These are phyloP conservation scores for Sylvilagus bachmani DNA, from an alignment of 2,113 vertebrate genomes.

Conservation along the genomic window DNA sequence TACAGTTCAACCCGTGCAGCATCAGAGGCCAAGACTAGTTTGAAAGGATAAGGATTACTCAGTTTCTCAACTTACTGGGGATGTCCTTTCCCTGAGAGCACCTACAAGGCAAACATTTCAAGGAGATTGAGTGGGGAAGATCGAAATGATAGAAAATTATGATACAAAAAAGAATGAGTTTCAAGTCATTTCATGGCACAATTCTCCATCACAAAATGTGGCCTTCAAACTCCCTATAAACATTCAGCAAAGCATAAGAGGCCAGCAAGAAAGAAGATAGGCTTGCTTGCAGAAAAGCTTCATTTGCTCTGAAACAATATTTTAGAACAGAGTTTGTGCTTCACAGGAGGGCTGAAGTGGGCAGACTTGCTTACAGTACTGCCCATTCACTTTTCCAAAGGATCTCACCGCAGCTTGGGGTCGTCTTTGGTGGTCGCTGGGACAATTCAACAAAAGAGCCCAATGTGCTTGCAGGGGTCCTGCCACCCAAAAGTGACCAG, in stretches of 20 bases:
- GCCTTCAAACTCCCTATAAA: slow-evolving; percentile 10
- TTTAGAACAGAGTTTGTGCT: slow-evolving; percentile 30
- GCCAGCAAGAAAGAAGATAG: not conserved
- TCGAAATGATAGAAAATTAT: not conserved
- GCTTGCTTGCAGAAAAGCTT: not conserved
- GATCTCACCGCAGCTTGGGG: not conserved
- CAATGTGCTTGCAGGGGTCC: slow-evolving; percentile 79
- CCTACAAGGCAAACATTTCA: not conserved
- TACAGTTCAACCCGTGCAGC: not conserved
- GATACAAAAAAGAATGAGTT: not conserved
- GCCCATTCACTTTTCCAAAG: not conserved
- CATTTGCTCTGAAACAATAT: slow-evolving; percentile 50
- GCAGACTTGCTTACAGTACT: not conserved
- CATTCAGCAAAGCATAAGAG: not conserved
- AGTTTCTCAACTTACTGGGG: not conserved
- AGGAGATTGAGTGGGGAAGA: not conserved
- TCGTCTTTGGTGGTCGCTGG: slow-evolving; percentile 85
- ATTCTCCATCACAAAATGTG: not conserved
- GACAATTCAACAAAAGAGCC: slow-evolving; percentile 84
- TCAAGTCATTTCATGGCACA: not conserved
- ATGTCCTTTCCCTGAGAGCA: not conserved
- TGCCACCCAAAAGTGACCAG: slow-evolving; percentile 83
- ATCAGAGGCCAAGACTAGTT: not conserved
- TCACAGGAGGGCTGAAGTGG: not conserved
- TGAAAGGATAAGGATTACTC: not conserved